Evolutionary conservation across 1,140 invertebrate genomes (phyloP).

Genomic region (Trachymyrmex cornetzi): DNA sequence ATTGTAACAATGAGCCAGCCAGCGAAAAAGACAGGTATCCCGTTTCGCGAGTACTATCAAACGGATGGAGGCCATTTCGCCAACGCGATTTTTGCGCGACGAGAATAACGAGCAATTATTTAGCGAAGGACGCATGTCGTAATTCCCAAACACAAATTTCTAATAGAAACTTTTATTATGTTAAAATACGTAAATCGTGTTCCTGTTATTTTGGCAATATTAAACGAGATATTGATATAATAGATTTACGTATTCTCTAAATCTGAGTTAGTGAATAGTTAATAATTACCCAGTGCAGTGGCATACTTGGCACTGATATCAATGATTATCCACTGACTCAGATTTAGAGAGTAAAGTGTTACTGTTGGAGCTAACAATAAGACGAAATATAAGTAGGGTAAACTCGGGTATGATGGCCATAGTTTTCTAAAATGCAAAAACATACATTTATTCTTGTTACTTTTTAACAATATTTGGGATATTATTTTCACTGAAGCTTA

Average conservation of each 20-base stretch:
- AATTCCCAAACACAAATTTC: neutral
- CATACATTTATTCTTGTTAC: too few species aligned
- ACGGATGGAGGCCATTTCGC: neutral
- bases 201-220: neutral
- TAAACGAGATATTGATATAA: neutral
- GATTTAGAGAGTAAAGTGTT: too few species aligned
- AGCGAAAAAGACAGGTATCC: constrained; percentile 31
- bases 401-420: too few species aligned
- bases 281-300: too few species aligned
- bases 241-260: too few species aligned
- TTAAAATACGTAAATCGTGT: neutral
- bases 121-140: neutral
- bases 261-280: too few species aligned
- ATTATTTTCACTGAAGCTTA: too few species aligned
- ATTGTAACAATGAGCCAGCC: constrained; percentile 43
- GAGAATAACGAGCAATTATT: constrained; percentile 52
- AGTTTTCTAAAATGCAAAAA: too few species aligned
- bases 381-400: neutral
- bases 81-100: constrained; percentile 26
- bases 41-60: constrained; percentile 35
- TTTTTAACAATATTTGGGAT: too few species aligned
- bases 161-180: constrained; percentile 9
- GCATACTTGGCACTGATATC: too few species aligned
- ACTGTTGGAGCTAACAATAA: neutral
- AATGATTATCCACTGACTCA: too few species aligned